These are phyloP conservation scores for Balearica regulorum DNA, from an alignment of 2,797 vertebrate genomes.

Conservation along the genomic window DNA sequence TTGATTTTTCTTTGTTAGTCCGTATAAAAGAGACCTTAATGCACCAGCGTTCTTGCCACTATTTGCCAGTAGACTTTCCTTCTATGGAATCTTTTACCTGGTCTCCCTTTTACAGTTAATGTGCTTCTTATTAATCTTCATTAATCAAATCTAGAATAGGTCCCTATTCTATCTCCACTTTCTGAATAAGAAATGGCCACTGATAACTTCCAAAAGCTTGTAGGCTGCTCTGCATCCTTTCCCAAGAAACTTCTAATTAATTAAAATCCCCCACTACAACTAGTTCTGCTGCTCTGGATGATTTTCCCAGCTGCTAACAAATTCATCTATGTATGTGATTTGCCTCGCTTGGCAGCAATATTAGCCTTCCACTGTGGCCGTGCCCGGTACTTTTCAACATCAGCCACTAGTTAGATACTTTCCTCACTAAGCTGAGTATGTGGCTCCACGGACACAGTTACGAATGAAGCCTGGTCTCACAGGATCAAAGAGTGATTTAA, in stretches of 20 bases:
- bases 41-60: not conserved
- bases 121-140: not conserved
- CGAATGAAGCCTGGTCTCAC: fast-evolving
- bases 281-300: not conserved
- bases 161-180: not conserved
- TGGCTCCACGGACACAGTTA: not conserved
- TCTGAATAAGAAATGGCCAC: not conserved
- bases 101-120: not conserved
- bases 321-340: not conserved
- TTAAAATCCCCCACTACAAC: not conserved
- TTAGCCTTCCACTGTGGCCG: not conserved
- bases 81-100: not conserved
- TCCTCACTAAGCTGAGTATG: not conserved
- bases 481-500: not conserved
- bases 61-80: not conserved
- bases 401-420: not conserved
- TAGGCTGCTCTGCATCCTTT: not conserved
- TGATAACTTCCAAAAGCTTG: not conserved
- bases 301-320: not conserved
- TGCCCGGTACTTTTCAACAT: not conserved
- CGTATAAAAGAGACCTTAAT: not conserved
- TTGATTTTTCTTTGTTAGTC: not conserved
- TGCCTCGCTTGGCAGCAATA: not conserved
- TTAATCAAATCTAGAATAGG: not conserved
- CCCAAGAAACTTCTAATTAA: not conserved